Evolutionary conservation across 2,888 invertebrate genomes (phyloP).

Genomic region (Pheosia gnoma): DNA sequence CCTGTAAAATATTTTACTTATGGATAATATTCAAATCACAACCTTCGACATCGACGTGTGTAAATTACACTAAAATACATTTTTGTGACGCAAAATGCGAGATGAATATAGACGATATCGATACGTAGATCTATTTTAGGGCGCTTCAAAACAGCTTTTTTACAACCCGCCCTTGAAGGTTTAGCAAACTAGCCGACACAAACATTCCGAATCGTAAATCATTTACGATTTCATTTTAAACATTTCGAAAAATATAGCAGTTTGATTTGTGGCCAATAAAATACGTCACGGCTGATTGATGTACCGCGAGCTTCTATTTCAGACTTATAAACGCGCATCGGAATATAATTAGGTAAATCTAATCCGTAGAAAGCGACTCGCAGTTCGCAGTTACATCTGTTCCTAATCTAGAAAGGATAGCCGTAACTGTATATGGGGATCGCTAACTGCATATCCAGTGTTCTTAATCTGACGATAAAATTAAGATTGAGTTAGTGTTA

Average conservation of each 20-base stretch:
- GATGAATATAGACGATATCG: conserved; percentile 55
- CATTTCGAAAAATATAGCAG: conserved; percentile 52
- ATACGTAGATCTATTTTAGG: conserved; percentile 64
- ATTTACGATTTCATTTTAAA: conserved; percentile 55
- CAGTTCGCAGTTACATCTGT: conserved; percentile 7
- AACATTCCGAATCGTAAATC: conserved; percentile 59
- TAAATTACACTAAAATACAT: conserved; percentile 51
- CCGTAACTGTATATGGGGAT: background rate
- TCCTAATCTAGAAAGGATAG: conserved; percentile 11
- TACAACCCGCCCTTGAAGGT: conserved; percentile 69
- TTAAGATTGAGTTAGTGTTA: background rate
- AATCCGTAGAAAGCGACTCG: conserved; percentile 14
- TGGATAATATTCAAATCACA: conserved; percentile 35
- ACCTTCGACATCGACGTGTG: conserved; percentile 43
- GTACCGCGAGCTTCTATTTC: conserved; percentile 39
- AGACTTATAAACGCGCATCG: conserved; percentile 17
- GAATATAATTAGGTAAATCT: conserved; percentile 22
- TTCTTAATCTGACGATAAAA: background rate
- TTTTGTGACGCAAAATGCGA: conserved; percentile 55
- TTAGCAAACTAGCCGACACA: conserved; percentile 48
- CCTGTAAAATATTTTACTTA: conserved; percentile 12
- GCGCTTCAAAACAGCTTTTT: conserved; percentile 68
- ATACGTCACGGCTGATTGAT: conserved; percentile 57
- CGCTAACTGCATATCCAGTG: background rate
- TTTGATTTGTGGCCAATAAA: conserved; percentile 64